phyloP scores from a whole-genome alignment of 2,888 invertebrate species.

The Drosophila monieri region DNA sequence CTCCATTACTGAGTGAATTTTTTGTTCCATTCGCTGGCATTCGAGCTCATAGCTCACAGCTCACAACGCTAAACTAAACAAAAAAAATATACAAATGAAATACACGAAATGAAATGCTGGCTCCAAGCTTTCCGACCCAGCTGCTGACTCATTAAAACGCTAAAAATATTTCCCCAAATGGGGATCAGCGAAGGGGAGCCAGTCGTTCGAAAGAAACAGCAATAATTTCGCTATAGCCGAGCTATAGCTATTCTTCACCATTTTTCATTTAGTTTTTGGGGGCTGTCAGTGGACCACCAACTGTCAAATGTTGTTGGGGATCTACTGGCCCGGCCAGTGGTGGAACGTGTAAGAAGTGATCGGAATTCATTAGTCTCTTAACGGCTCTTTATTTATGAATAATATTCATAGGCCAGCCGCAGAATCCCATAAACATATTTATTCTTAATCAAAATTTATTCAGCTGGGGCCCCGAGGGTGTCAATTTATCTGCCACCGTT shows the following conservation, averaged over 20 bases:
- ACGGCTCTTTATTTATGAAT: conserved; percentile 61
- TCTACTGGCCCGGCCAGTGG: too few species aligned
- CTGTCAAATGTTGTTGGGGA: conserved; percentile 28
- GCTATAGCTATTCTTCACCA: conserved; percentile 19
- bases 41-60: conserved; percentile 7
- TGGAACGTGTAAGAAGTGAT: conserved; percentile 55
- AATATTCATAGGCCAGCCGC: conserved; percentile 26
- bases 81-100: conserved; percentile 32
- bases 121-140: conserved; percentile 35
- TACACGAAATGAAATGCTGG: conserved; percentile 38
- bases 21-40: too few species aligned
- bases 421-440: conserved; percentile 30
- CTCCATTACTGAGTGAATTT: conserved; percentile 1
- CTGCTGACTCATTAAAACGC: conserved; percentile 70
- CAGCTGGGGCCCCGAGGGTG: conserved; percentile 61
- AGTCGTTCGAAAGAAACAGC: conserved; percentile 12
- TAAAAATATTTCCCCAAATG: conserved; percentile 36
- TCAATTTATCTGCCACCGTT: conserved; percentile 70
- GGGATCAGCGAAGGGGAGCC: neutral
- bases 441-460: conserved; percentile 62
- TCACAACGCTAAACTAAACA: conserved; percentile 52
- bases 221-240: conserved; percentile 23
- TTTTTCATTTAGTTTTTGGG: conserved; percentile 41
- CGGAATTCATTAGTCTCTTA: conserved; percentile 67
- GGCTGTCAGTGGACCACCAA: conserved; percentile 34